phyloP scores from a whole-genome alignment of 2,113 vertebrate genomes.

The Sialia sialis region DNA sequence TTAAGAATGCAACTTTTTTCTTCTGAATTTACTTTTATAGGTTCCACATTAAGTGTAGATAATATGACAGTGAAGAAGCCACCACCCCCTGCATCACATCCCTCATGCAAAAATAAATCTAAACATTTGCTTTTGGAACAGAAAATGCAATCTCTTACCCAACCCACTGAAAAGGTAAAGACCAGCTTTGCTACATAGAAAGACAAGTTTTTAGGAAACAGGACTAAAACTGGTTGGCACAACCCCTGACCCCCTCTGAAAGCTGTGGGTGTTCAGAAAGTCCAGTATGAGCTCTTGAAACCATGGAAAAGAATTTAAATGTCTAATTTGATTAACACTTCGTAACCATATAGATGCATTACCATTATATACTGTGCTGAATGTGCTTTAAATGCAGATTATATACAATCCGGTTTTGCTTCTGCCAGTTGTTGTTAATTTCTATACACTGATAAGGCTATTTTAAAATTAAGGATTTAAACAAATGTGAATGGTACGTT shows the following conservation, averaged over 20 bases:
- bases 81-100: not conserved
- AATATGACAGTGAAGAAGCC: not conserved
- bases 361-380: not conserved
- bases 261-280: not conserved
- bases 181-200: not conserved
- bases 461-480: constrained; percentile 64
- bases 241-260: not conserved
- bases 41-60: not conserved
- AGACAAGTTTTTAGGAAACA: not conserved
- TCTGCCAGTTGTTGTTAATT: not conserved
- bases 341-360: not conserved
- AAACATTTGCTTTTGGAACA: not conserved
- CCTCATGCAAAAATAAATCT: not conserved
- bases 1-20: not conserved
- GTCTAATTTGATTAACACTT: not conserved
- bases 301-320: not conserved
- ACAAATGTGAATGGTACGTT: constrained; percentile 79
- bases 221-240: not conserved
- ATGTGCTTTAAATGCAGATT: not conserved
- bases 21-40: constrained; percentile 42
- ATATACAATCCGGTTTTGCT: not conserved
- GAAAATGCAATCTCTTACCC: not conserved
- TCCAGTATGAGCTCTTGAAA: not conserved
- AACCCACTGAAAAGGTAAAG: constrained; percentile 49
- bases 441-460: not conserved